These are phyloP conservation scores for Caenorhabditis plicata DNA, from an alignment of 2,888 invertebrate species.

Conservation along the genomic window DNA sequence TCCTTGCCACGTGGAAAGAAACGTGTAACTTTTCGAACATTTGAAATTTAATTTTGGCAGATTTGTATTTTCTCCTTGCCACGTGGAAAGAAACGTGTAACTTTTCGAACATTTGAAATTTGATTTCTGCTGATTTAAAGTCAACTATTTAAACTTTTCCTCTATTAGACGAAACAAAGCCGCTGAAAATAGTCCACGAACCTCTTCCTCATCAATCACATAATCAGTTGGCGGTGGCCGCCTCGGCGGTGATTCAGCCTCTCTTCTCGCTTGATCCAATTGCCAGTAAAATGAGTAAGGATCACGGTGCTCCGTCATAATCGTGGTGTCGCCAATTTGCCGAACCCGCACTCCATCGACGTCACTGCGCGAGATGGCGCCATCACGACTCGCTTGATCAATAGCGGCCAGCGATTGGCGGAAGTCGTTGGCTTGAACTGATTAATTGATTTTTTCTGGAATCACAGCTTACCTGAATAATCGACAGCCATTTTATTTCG, in stretches of 20 bases:
- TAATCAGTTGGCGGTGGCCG: conserved; percentile 61
- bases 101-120: no score
- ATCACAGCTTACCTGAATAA: conserved; percentile 34
- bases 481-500: conserved; percentile 49
- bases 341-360: conserved; percentile 46
- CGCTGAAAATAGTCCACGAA: no score
- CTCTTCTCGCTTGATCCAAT: conserved; percentile 56
- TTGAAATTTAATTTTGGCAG: no score
- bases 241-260: conserved; percentile 45
- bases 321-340: conserved; percentile 60
- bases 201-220: conserved; percentile 63
- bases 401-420: conserved; percentile 60
- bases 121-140: no score
- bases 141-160: no score
- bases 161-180: no score
- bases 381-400: conserved; percentile 57
- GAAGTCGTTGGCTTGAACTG: conserved; percentile 52
- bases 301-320: conserved; percentile 66
- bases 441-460: conserved; percentile 5
- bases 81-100: no score
- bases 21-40: no score
- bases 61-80: no score
- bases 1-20: no score
- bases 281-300: conserved; percentile 67
- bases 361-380: conserved; percentile 30